Base-by-base conservation (phyloP, 2,888 invertebrate genomes). In the Aphodius sticticus region DNA sequence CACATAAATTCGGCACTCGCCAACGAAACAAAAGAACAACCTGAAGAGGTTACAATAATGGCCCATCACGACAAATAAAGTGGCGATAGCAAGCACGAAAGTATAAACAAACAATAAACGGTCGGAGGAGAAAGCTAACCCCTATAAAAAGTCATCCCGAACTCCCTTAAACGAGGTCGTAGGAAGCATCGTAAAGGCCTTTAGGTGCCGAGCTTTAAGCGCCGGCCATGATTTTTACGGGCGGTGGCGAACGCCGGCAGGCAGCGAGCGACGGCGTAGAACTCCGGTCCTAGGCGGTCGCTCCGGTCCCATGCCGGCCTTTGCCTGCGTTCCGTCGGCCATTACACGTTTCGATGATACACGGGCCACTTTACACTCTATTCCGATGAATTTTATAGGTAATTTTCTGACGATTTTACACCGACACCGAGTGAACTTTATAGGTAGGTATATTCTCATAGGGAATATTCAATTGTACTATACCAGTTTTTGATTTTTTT, bases 361-460 rank as follows among this genome's bases (percentile, higher is more conserved):
- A 87, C 86, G 86, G 86, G 87, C 86, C 87, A 87, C 87, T 88
- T 88, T 88, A 88, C 88, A 88, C 88, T 87, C 87, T 87, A 87
- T 87, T 88, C 86, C 86, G 86, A 84, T 86, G 87, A 87, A 87
- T 87, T 88, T 88, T 88, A 83, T 83, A 83, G 82, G 81, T 83
- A 82, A 83, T 83, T 83, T 81, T 82, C 79, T 83, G 53, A 53
- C 9, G 53, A 9, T 53, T 53, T 53, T 53, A 53, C 12, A 53
- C 12, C 53, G 53, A 1, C 12, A 5, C 4, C 12, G 53, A 53
- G 53, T 53, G 53, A 53, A 53, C 12, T 53, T 53, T 53, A 12
- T 53, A 1, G 26, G 26, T 26, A 26, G 26, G 26, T 26, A 26
- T 26, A 26, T 26, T 26, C 26, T 26, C 2, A 3, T 1, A 26